Evolutionary conservation across 2,113 vertebrate species (phyloP).

Genomic region (Calidris pygmaea): DNA sequence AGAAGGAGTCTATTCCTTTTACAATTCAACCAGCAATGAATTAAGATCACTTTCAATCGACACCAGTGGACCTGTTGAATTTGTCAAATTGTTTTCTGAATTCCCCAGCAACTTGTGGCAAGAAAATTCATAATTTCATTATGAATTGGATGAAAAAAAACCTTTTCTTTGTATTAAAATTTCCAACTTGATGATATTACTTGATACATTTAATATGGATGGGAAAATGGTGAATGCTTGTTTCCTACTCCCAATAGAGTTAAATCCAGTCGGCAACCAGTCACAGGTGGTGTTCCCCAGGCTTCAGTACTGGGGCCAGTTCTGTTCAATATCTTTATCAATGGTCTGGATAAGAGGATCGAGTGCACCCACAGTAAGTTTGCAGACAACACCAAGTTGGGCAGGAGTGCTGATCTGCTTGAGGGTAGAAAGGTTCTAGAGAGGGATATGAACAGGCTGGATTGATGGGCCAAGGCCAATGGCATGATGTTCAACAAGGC

Average conservation of each 20-base stretch:
- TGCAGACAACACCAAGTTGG: background rate
- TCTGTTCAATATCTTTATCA: background rate
- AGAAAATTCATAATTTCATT: background rate
- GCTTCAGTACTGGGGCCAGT: background rate
- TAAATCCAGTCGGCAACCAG: background rate
- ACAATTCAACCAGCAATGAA: background rate
- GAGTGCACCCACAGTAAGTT: background rate
- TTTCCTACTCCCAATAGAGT: background rate
- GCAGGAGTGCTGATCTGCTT: background rate
- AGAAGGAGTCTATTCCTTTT: background rate
- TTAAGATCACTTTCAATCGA: background rate
- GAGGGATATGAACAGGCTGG: background rate
- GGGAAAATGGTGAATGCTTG: accelerated
- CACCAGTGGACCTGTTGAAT: background rate
- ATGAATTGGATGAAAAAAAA: background rate
- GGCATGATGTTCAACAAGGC: background rate
- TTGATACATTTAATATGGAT: background rate
- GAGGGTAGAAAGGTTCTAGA: background rate
- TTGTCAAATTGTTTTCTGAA: background rate
- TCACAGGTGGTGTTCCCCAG: background rate
- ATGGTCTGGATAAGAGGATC: background rate
- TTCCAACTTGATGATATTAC: background rate
- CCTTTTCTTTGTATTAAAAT: background rate
- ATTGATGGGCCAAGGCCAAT: background rate
- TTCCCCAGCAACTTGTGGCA: background rate